Evolutionary conservation across 2,888 invertebrate species (phyloP).

Genomic region (Craniophora ligustri): DNA sequence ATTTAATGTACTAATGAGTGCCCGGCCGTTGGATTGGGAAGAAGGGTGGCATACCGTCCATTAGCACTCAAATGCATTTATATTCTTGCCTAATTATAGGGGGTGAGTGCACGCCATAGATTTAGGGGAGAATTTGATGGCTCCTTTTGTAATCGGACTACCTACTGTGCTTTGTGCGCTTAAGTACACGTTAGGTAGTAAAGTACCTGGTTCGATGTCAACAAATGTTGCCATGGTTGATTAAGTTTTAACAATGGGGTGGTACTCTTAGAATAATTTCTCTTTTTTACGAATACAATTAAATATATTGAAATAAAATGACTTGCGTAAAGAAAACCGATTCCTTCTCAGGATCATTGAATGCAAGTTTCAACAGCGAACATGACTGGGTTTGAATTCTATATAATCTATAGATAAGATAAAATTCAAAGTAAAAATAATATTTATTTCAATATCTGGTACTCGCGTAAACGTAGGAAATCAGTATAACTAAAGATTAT

Average conservation of each 20-base stretch:
- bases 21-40: constrained; percentile 36
- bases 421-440: no score
- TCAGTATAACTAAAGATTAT: no score
- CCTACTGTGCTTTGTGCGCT: constrained; percentile 24
- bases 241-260: constrained; percentile 27
- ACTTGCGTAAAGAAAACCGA: neutral
- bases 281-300: no score
- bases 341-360: no score
- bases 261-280: constrained; percentile 10
- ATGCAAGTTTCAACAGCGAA: no score
- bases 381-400: no score
- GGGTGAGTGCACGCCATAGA: constrained; percentile 58
- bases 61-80: constrained; percentile 77
- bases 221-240: constrained; percentile 17
- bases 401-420: no score
- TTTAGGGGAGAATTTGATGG: constrained; percentile 49
- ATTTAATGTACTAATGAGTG: constrained; percentile 50
- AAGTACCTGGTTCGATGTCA: constrained; percentile 24
- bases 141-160: constrained; percentile 42
- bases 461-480: no score
- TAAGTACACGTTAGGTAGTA: constrained; percentile 10
- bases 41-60: constrained; percentile 66
- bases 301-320: constrained; percentile 3
- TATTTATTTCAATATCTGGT: no score
- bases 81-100: constrained; percentile 73